Evolutionary conservation across 2,113 vertebrate species (phyloP).

Genomic region (Sciurus niger): DNA sequence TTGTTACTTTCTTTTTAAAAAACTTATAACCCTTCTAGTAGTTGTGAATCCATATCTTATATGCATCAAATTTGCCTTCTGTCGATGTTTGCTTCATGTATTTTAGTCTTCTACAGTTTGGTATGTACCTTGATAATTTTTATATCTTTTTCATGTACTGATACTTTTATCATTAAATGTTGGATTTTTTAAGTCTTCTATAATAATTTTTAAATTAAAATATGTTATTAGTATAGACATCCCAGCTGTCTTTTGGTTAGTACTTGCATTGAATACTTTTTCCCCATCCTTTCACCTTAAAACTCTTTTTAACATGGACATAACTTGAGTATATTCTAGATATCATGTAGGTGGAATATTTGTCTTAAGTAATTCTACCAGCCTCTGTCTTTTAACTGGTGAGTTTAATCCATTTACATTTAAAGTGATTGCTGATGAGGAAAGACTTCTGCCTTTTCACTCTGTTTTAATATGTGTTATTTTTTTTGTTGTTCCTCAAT

Average conservation of each 20-base stretch:
- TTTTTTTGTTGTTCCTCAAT: background rate
- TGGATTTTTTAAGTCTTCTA: conserved; percentile 3
- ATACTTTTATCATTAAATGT: background rate
- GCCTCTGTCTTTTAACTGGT: conserved; percentile 1
- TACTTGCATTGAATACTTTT: background rate
- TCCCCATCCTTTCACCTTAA: background rate
- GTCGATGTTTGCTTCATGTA: background rate
- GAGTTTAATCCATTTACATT: background rate
- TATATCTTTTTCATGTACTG: background rate
- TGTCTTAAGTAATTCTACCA: background rate
- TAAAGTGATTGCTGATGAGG: background rate
- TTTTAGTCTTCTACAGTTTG: background rate
- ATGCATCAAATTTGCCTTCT: background rate
- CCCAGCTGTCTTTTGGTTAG: background rate
- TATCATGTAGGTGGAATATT: background rate
- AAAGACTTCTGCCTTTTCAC: background rate
- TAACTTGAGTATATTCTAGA: background rate
- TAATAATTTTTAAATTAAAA: background rate
- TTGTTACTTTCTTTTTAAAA: background rate
- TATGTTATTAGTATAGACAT: background rate
- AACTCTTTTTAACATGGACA: background rate
- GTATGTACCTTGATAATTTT: background rate
- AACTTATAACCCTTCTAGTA: background rate
- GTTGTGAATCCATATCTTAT: background rate
- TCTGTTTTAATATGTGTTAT: background rate